These are phyloP conservation scores for Podargus strigoides DNA, from an alignment of 2,797 vertebrate species.

Conservation along the genomic window DNA sequence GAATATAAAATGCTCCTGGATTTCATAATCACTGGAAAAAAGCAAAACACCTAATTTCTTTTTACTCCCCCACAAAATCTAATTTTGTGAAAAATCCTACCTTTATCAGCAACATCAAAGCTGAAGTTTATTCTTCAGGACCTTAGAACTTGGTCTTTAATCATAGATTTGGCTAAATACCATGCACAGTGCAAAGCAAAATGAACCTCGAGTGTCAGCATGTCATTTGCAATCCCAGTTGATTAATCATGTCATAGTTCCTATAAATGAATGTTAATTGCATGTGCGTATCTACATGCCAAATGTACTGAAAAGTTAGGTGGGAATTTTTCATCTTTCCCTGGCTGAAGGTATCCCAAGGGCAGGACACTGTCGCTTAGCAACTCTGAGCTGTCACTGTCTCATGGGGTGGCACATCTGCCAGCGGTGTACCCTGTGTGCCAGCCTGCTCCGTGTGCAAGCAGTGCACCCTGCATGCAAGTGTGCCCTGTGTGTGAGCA, in stretches of 20 bases:
- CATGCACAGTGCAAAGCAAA: neutral
- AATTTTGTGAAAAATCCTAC: neutral
- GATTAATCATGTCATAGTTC: conserved; percentile 27
- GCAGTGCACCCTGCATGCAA: rapidly evolving
- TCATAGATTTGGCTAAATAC: neutral
- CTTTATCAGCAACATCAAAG: neutral
- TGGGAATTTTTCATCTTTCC: neutral
- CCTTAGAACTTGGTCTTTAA: conserved; percentile 4
- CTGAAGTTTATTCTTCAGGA: neutral
- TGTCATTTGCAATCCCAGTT: neutral
- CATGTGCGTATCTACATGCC: neutral
- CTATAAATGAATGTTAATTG: conserved; percentile 17
- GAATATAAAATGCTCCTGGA: neutral
- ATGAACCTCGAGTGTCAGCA: neutral
- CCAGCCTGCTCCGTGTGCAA: neutral
- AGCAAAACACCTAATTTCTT: neutral
- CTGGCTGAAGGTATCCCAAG: neutral
- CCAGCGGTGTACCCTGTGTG: rapidly evolving
- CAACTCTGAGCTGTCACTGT: neutral
- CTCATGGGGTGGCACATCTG: neutral
- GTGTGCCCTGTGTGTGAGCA: neutral
- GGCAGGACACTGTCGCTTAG: neutral
- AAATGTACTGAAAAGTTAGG: neutral
- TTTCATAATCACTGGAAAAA: neutral
- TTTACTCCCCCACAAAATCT: neutral